Evolutionary conservation across 2,797 vertebrate genomes (phyloP), one percentile per base, ranked within the genome.

Genomic region (Coregonus suidteri): DNA sequence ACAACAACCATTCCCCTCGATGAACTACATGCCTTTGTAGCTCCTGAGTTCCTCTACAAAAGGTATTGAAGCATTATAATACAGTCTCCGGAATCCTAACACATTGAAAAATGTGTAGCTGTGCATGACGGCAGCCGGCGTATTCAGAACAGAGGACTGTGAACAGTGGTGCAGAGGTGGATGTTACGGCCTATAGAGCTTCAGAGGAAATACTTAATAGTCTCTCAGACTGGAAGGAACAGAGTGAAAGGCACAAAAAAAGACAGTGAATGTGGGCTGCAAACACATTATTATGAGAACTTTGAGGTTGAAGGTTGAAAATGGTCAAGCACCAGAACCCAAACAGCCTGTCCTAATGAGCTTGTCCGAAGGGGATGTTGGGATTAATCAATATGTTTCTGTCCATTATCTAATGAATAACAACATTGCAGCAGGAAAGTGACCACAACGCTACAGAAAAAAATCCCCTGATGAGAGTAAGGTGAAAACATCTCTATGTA

Each of bases 241-340:
- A 13, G 41, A 9, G 11, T 31, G 53, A 69, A 11, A 47, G 30
- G 18, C 14, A 62, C 30, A 53, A 69, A 41, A 53, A 56, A 30
- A 20, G 11, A 65, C 34, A 37, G 16, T 6, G 14, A 25, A 51
- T 30, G 47, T 51, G 37, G 6, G 67, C 66, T 71, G 71, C 62
- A 72, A 71, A 83, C 87, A 73, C 54, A 84, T 88, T 85, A 83
- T 31, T 66, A 70, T 81, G 81, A 81, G 81, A 82, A 83, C 86
- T 76, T 62, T 69, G 11, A 71, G 75, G 54, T 76, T 71, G 81
- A 83, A 86, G 85, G 83, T 87, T 81, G 7, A 47, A 47, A 47
- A 47, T 47, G 41, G 16, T 16, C 56, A 16, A n/a, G 31, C 15
- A 15, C 13, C 34, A 56, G 64, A 31, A 15, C 64, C 11, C 20